Conservation (phyloP, 2,113 vertebrate species). For the Nestor notabilis region DNA sequence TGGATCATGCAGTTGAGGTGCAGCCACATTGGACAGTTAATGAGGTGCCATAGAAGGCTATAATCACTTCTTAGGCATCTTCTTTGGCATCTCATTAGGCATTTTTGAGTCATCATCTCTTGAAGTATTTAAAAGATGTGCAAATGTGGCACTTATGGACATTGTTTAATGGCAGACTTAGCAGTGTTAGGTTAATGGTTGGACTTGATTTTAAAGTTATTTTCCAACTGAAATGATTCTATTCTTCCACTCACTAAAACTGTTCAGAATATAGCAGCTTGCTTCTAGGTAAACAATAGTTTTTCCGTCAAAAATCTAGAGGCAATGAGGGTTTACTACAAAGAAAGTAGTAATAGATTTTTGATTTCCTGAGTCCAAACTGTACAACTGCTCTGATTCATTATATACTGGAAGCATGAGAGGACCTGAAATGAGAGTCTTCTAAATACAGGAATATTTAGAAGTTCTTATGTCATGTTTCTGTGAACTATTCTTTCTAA, state of each 20-base stretch:
- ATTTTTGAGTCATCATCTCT: not conserved
- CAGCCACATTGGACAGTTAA: not conserved
- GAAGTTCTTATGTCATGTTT: not conserved
- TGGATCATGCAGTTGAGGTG: not conserved
- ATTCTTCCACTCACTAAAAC: not conserved
- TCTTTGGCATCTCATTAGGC: not conserved
- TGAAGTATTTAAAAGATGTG: not conserved
- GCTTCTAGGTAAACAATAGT: not conserved
- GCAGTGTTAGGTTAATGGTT: not conserved
- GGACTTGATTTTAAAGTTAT: not conserved
- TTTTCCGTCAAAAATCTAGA: not conserved
- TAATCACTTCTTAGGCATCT: not conserved
- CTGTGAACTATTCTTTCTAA: not conserved
- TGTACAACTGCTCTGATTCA: not conserved
- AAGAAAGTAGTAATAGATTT: not conserved
- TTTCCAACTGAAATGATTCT: not conserved
- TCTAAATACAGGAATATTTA: not conserved
- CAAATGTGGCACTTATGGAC: not conserved
- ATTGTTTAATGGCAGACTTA: not conserved
- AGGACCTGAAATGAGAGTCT: not conserved
- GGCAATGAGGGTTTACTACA: not conserved
- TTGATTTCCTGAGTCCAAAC: not conserved
- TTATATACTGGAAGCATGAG: not conserved
- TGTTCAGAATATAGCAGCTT: not conserved
- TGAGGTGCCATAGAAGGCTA: not conserved